Conservation (phyloP, 2,113 vertebrate species). For the Morone chrysops region DNA sequence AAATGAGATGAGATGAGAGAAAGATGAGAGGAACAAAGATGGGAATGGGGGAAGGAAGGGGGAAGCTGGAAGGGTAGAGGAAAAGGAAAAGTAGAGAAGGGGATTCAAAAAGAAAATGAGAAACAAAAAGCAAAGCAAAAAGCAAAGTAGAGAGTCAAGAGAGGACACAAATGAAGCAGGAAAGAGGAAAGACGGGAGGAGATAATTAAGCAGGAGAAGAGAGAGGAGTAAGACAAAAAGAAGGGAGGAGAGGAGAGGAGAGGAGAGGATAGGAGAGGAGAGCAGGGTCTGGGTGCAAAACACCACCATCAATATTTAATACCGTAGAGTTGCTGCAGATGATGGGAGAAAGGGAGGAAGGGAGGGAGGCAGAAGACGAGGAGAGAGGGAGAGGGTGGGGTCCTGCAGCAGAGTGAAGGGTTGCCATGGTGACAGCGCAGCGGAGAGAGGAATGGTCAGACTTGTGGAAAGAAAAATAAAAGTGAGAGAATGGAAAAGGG, state of each 20-base stretch:
- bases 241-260: conserved; percentile 4
- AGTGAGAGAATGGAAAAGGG: conserved; percentile 64
- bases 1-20: background rate
- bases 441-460: conserved; percentile 80
- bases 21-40: conserved; percentile 7
- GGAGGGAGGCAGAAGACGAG: conserved; percentile 57
- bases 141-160: conserved; percentile 16
- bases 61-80: background rate
- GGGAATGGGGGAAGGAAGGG: background rate
- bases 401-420: conserved; percentile 85
- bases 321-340: conserved; percentile 80
- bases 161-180: conserved; percentile 6
- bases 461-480: conserved; percentile 76
- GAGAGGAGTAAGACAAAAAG: conserved; percentile 37
- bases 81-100: conserved; percentile 22
- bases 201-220: conserved; percentile 14
- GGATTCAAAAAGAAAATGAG: background rate
- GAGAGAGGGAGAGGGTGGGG: conserved; percentile 80
- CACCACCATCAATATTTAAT: conserved; percentile 86
- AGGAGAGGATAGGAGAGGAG: conserved; percentile 32
- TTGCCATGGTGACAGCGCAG: conserved; percentile 85
- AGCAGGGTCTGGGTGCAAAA: conserved; percentile 77
- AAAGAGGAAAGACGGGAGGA: conserved; percentile 7
- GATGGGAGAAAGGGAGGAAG: conserved; percentile 66
- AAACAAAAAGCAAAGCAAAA: background rate